Evolutionary conservation across 2,888 invertebrate species (phyloP), one percentile per base, ranked within the genome.

Genomic region (Cybosia mesomella): DNA sequence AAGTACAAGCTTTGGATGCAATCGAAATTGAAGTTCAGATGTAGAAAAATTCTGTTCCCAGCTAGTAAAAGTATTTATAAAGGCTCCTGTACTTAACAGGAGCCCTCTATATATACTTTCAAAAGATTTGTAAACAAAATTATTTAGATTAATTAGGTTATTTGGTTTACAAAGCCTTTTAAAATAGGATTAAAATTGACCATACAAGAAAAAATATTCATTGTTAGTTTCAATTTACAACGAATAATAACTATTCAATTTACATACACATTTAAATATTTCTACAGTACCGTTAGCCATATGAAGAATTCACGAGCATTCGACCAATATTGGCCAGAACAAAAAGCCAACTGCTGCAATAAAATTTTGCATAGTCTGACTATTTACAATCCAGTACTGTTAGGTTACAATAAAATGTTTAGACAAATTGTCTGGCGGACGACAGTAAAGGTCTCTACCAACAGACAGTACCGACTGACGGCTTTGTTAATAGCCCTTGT

Each of bases 381-480:
- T 71, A 74, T 67, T 74, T 81, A 81, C 77, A 80, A 80, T 81
- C 24, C 64, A 66, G 63, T 83, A 82, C 85, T 80, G 86, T 86
- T 86, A 86, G 71, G 73, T 75, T 72, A 67, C 59, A 55, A 65
- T 73, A 60, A 70, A 73, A 64, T 65, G 62, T 76, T 76, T 60
- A 71, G 74, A 72, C 66, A 73, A 70, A 75, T 67, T 39, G 61
- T 72, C 67, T 73, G 64, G 22, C 59, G 34, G 65, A 62, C 36
- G 70, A 66, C 36, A 58, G 22, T 66, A 71, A 75, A 70, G 78
- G 78, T 67, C 7, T 66, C 64, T 67, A 58, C 67, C 70, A 66
- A 63, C 68, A 24, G 62, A 22, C 34, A 18, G 58, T n/a, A n/a
- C 67, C 70, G 67, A 63, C 68, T 28, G 62, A 22, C 34, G n/a